Base-by-base conservation (phyloP, 2,113 vertebrate genomes). In the Centropus unirufus region DNA sequence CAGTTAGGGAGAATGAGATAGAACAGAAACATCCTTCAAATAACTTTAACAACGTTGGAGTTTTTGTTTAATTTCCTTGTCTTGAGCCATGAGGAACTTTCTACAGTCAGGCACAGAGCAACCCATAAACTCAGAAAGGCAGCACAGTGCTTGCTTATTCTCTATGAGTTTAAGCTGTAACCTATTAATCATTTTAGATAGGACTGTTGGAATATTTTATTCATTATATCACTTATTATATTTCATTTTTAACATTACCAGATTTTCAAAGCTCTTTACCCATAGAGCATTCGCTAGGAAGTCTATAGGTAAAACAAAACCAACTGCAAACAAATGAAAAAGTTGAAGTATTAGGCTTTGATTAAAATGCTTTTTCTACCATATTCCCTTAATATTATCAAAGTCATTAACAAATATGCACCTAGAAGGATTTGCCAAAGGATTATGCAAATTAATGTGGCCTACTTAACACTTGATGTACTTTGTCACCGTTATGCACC, bases 381-480 rank as follows among this genome's bases (percentile, higher is more conserved):
- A 61, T 27, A 47, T 68, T 86, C 40, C 68, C 57, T 30, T 64
- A 83, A 55, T 20, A 22, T 59, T 74, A 64, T 52, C 64, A 68
- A 62, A 92, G 44, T 62, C 80, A 79, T 79, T 96, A 92, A 95
- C 64, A 89, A 91, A 91, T 40, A 89, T 4, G 36, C 44, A 93
- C 83, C 58, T 95, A 91, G 77, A 84, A 90, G 87, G 89, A 96
- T 95, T 93, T 95, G 69, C 51, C 87, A 84, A 87, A 87, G 58
- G 91, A 93, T 95, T 96, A 95, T 87, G 87, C 30, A 93, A 91
- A 97, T 91, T 52, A 93, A 68, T 81, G 91, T 57, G 83, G 73
- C 86, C 89, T 94, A 92, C 87, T 95, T 97, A 95, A 89, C 81
- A 91, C 57, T 39, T 82, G 89, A 95, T 95, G 89, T 89, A 84